phyloP scores from a whole-genome alignment of 2,113 vertebrate genomes.

The Zosterops hypoxanthus region DNA sequence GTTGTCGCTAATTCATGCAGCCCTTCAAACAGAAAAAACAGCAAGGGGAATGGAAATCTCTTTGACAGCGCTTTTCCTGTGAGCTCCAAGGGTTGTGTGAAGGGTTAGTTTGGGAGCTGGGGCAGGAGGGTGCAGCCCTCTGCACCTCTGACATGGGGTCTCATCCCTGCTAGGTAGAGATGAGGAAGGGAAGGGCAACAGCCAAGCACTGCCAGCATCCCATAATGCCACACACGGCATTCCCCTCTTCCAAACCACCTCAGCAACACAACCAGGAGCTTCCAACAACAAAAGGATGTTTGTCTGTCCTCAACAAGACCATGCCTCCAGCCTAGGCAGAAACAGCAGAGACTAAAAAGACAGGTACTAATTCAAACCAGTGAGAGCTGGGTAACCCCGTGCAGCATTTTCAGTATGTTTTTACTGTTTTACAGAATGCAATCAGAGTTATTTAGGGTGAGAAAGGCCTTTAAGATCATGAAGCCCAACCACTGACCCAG shows the following conservation, averaged over 20 bases:
- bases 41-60: not conserved
- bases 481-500: not conserved
- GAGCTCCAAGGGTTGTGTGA: not conserved
- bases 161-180: not conserved
- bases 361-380: not conserved
- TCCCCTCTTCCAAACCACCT: not conserved
- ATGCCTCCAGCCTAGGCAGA: not conserved
- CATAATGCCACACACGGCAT: rapidly evolving
- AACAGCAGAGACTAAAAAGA: not conserved
- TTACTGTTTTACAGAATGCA: not conserved
- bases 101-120: not conserved
- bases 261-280: not conserved
- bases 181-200: not conserved
- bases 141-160: not conserved
- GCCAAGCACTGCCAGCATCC: not conserved
- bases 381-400: not conserved
- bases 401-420: not conserved
- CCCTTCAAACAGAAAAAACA: not conserved
- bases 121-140: not conserved
- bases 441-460: not conserved
- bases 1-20: not conserved
- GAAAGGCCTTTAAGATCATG: not conserved
- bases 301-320: not conserved
- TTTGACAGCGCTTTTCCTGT: not conserved
- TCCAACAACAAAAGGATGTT: not conserved